A percentile compares a stretch with the other conserved stretches of the same genome.
Evolutionary conservation across 2,888 invertebrate species (phyloP).

Genomic region (Himalopsyche anomala): DNA sequence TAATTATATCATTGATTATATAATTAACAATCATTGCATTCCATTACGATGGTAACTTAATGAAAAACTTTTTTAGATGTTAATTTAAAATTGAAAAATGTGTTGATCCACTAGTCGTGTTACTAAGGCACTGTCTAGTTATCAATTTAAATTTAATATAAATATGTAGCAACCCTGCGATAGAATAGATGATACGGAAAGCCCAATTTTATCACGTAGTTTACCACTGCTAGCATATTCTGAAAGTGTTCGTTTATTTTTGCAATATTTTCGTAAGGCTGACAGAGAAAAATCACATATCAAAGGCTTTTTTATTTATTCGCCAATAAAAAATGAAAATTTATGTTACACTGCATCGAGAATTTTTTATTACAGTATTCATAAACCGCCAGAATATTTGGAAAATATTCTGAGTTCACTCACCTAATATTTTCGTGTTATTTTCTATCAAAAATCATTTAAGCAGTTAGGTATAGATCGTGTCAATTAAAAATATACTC

Average conservation of each 20-base stretch:
- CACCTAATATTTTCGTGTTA: background rate
- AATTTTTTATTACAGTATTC: background rate
- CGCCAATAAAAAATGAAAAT: slow-evolving; percentile 18
- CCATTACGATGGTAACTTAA: too few relatives aligned
- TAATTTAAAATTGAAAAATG: too few relatives aligned
- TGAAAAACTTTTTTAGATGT: too few relatives aligned
- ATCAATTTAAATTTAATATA: too few relatives aligned
- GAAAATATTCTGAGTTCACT: background rate
- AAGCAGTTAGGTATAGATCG: too few relatives aligned
- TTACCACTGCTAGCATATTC: slow-evolving; percentile 1
- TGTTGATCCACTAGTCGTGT: too few relatives aligned
- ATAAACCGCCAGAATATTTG: background rate
- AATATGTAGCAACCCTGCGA: background rate
- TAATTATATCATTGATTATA: too few relatives aligned
- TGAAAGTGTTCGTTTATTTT: slow-evolving; percentile 4
- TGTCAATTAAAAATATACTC: too few relatives aligned
- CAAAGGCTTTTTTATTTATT: slow-evolving; percentile 7
- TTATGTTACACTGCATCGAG: background rate
- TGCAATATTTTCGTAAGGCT: background rate
- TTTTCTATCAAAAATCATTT: background rate
- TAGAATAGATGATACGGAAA: background rate
- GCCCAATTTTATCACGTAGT: background rate
- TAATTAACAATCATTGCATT: too few relatives aligned
- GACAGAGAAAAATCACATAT: slow-evolving; percentile 17
- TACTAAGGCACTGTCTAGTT: too few relatives aligned